phyloP scores from a whole-genome alignment of 2,797 vertebrate species.

The Premnoplex brunnescens region DNA sequence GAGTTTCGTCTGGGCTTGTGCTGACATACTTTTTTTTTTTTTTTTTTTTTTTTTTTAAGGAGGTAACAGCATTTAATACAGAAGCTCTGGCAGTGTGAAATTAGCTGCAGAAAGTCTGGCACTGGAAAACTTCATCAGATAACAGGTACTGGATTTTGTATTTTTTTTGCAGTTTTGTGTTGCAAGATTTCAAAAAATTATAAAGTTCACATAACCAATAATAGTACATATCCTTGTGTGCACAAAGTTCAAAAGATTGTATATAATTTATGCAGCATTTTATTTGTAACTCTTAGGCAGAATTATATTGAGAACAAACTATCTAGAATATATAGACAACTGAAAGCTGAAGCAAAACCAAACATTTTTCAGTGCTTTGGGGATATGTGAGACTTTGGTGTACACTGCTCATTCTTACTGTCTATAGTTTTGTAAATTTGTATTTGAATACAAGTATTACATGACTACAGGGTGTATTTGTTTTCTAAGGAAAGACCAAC shows the following conservation, averaged over 20 bases:
- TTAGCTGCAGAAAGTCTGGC: slow-evolving; percentile 55
- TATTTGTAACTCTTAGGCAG: slow-evolving; percentile 3
- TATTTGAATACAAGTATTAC: not conserved
- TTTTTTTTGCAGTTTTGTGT: slow-evolving; percentile 3
- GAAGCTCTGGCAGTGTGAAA: slow-evolving; percentile 64
- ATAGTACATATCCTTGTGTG: not conserved
- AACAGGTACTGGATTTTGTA: slow-evolving; percentile 68
- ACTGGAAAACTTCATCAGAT: slow-evolving; percentile 54
- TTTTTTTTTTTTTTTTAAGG: slow-evolving; percentile 26
- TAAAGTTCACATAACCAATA: not conserved
- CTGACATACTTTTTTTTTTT: slow-evolving; percentile 71
- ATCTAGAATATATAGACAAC: not conserved
- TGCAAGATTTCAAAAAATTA: not conserved
- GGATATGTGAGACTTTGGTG: not conserved
- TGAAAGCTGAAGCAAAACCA: not conserved
- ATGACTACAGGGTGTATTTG: not conserved
- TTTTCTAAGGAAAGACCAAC: not conserved
- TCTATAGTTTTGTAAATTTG: not conserved
- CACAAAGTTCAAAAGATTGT: not conserved
- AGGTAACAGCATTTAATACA: slow-evolving; percentile 67
- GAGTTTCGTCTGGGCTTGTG: slow-evolving; percentile 78
- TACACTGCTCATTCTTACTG: not conserved
- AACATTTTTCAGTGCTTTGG: not conserved
- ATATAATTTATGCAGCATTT: not conserved
- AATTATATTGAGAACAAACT: not conserved